These are phyloP conservation scores for Dasypolia templi DNA, from an alignment of 2,888 invertebrate species.

Conservation along the genomic window DNA sequence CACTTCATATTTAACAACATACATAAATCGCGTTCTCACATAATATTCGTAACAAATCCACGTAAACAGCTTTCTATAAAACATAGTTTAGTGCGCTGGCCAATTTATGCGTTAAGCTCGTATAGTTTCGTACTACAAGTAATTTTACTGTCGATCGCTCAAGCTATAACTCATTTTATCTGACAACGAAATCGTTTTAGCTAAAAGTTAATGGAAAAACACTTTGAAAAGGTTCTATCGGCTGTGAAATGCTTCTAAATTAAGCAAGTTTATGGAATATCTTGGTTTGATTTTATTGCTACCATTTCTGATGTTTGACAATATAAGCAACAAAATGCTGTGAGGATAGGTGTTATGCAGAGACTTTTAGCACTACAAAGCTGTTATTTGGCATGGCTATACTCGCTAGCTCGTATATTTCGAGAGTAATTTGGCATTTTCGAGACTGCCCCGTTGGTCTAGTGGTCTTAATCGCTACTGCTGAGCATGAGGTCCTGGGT, in stretches of 20 bases:
- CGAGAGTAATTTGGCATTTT: too few relatives aligned
- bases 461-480: too few relatives aligned
- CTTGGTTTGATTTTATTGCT: neutral
- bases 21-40: neutral
- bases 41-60: neutral
- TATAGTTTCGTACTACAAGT: constrained; percentile 14
- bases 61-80: neutral
- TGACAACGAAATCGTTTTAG: constrained; percentile 52
- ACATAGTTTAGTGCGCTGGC: neutral
- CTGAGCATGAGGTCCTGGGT: too few relatives aligned
- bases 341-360: too few relatives aligned
- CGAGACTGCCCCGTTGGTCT: too few relatives aligned
- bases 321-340: neutral
- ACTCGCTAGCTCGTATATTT: too few relatives aligned
- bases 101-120: too few relatives aligned
- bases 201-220: constrained; percentile 40
- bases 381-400: too few relatives aligned
- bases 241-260: constrained; percentile 9
- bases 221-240: constrained; percentile 5
- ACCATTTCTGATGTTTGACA: neutral
- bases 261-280: neutral
- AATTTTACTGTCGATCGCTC: constrained; percentile 30
- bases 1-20: too few relatives aligned
- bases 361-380: too few relatives aligned
- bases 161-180: constrained; percentile 52